A percentile compares a stretch with the other conserved stretches of the same genome.
Conservation (phyloP, 1,140 invertebrate species). For the Drosophila sturtevanti region DNA sequence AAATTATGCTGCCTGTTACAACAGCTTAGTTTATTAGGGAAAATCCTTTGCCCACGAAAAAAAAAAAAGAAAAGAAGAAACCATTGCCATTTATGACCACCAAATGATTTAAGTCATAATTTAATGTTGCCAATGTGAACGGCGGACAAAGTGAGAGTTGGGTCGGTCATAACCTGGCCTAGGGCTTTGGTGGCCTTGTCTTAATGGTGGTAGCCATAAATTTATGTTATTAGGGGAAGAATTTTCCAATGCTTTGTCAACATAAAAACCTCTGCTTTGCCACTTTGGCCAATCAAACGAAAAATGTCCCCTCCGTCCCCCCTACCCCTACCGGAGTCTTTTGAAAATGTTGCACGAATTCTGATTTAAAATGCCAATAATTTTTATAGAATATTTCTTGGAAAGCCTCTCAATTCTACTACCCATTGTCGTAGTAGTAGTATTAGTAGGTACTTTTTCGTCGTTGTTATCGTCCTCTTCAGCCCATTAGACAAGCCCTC, state of each 20-base stretch:
- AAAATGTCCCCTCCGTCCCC: constrained; percentile 39
- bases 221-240: constrained; percentile 39
- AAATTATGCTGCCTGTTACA: background rate
- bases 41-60: constrained; percentile 55
- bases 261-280: background rate
- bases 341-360: constrained; percentile 36
- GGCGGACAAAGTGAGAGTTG: background rate
- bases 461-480: background rate
- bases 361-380: constrained; percentile 69
- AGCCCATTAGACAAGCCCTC: constrained; percentile 23
- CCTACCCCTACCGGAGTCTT: no score
- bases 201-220: constrained; percentile 54
- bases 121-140: constrained; percentile 36
- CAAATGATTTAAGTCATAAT: constrained; percentile 67
- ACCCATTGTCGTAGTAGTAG: no score
- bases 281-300: constrained; percentile 38
- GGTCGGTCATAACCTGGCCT: constrained; percentile 17
- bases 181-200: constrained; percentile 34
- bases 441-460: background rate
- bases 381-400: constrained; percentile 39
- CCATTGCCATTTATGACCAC: constrained; percentile 49
- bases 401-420: constrained; percentile 1
- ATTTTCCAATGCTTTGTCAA: constrained; percentile 31
- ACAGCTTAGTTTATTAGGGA: constrained; percentile 24
- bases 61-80: constrained; percentile 25